Conservation (phyloP, 2,797 vertebrate species). For the Pyrocephalus nanus region DNA sequence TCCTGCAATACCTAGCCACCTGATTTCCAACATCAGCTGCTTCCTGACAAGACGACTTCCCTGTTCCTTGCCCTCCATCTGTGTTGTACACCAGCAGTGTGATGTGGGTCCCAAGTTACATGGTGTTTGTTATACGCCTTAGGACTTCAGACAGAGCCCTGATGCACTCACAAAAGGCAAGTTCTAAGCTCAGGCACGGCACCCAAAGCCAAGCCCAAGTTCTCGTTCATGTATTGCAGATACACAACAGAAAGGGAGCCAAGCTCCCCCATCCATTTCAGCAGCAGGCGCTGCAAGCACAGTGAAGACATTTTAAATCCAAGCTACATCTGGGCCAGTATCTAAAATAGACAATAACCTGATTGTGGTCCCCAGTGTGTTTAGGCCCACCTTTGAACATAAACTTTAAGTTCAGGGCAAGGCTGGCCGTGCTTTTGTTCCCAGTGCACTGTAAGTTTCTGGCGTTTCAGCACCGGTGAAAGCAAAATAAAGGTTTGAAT, state of each 20-base stretch:
- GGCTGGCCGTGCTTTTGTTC: background rate
- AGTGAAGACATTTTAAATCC: background rate
- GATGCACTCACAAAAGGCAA: rapidly evolving
- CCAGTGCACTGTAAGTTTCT: background rate
- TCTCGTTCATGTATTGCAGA: rapidly evolving
- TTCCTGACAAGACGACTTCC: background rate
- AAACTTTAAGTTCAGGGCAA: background rate
- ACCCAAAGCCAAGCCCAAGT: background rate
- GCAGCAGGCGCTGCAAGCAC: background rate
- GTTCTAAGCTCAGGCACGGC: background rate
- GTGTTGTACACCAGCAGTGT: rapidly evolving
- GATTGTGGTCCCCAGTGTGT: background rate
- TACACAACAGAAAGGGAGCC: background rate
- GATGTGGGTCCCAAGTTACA: background rate
- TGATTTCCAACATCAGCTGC: background rate
- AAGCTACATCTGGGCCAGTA: background rate
- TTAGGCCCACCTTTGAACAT: background rate
- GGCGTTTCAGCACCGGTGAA: background rate
- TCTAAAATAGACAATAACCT: background rate
- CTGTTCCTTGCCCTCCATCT: background rate
- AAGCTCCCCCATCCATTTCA: background rate
- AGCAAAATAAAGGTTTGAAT: background rate
- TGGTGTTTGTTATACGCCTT: rapidly evolving
- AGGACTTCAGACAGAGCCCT: background rate
- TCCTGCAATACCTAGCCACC: background rate